Percentiles rank a stretch among this genome's conserved stretches.
phyloP scores from a whole-genome alignment of 2,888 invertebrate species.

The Drosophila meridiana region DNA sequence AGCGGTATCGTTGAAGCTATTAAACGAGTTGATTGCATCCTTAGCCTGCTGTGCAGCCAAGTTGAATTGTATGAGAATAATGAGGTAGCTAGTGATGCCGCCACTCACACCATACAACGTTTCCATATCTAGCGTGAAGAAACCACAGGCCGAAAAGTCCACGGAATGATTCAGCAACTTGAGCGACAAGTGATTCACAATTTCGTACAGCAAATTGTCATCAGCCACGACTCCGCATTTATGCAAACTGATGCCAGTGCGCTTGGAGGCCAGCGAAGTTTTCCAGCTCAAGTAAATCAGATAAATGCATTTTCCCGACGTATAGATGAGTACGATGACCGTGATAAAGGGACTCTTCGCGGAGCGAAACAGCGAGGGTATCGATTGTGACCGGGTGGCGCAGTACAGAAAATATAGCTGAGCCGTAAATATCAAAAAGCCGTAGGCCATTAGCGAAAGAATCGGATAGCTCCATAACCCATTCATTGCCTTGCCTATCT shows the following conservation, averaged over 20 bases:
- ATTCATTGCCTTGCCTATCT: constrained; percentile 84
- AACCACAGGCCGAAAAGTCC: constrained; percentile 85
- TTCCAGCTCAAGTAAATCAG: constrained; percentile 85
- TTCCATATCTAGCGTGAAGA: constrained; percentile 85
- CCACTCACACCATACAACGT: constrained; percentile 84
- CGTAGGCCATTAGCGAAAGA: constrained; percentile 84
- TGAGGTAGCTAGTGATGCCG: constrained; percentile 85
- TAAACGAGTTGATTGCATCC: constrained; percentile 69
- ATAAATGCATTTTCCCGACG: constrained; percentile 84
- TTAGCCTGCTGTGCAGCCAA: constrained; percentile 84
- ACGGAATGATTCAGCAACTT: constrained; percentile 84
- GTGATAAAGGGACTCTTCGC: constrained; percentile 83
- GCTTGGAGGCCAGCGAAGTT: constrained; percentile 84
- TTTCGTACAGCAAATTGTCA: constrained; percentile 84
- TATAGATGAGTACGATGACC: constrained; percentile 78
- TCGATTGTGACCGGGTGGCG: constrained; percentile 81
- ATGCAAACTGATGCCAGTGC: constrained; percentile 84
- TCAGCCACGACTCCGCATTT: constrained; percentile 84
- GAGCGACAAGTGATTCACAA: constrained; percentile 85
- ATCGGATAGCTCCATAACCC: constrained; percentile 85
- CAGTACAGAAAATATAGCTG: constrained; percentile 85
- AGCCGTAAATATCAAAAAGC: constrained; percentile 84
- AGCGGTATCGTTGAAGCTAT: constrained; percentile 69
- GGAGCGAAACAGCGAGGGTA: constrained; percentile 84
- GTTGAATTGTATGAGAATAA: constrained; percentile 85